Base-by-base conservation (phyloP, 2,797 vertebrate genomes). In the Pitangus sulphuratus region DNA sequence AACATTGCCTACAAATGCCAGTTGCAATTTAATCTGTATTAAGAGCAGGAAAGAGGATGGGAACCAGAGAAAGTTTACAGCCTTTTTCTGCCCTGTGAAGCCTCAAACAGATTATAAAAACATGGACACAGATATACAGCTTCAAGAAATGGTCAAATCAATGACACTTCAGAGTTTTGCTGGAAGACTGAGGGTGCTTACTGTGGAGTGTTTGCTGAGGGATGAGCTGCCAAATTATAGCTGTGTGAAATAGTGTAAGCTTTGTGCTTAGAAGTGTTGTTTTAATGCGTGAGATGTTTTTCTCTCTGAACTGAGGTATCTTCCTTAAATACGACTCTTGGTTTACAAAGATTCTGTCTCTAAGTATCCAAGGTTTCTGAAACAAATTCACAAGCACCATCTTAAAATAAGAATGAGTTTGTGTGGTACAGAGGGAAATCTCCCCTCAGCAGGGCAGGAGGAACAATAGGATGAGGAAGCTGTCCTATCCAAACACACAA, bases 61-160 rank as follows among this genome's bases (percentile, higher is more conserved):
- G 33, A 87, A 45, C 35, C 12, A 33, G 35, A 39, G 28, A 3
- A 19, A 47, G n/a, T 30, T 86, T 31, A 64, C 22, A 58, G 35
- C 6, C 19, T 8, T 76, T 50, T 90, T 39, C 60, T 87, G 56
- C 28, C 21, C 42, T 60, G 19, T 35, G 39, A 61, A 48, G 39
- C 35, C 61, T 37, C 51, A 54, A 74, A 39, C 8, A 65, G n/a
- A 8, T 45, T 77, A 42, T 40, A 57, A 71, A 35, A 70, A 30
- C 18, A 13, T 70, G n/a, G 21, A 21, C 1, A 1, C 1, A 31
- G 8, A 18, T 9, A 22, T 16, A 26, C 7, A 39, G 33, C 19
- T 76, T 74, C 28, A 61, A 42, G 40, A 60, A 56, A 31, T 68
- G 19, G 6, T 24, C 25, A 33, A 64, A 85, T 61, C 54, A 54